Evolutionary conservation across 2,888 invertebrate genomes (phyloP).

Genomic region (Torymus texanus): DNA sequence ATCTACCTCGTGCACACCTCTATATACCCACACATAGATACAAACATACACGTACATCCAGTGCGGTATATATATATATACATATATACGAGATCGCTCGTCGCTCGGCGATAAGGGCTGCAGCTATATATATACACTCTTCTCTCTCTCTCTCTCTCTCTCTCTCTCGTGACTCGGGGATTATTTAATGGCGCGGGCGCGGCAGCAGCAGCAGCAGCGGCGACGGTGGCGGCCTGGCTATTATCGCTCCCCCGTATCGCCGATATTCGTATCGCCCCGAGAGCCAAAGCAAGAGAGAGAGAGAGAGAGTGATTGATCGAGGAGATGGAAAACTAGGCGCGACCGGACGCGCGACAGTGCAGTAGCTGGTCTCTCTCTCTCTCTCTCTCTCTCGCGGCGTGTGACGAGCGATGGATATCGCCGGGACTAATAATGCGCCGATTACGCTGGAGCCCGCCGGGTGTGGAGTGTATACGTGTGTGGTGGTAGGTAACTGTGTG

Average conservation of each 20-base stretch:
- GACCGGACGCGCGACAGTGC: constrained; percentile 25
- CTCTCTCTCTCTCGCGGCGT: neutral
- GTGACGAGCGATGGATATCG: constrained; percentile 18
- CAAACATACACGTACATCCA: too few species aligned
- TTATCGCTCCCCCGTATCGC: constrained; percentile 34
- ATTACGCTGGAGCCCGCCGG: neutral
- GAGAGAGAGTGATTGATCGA: constrained; percentile 46
- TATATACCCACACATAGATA: too few species aligned
- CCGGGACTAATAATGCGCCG: constrained; percentile 1
- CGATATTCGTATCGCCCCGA: neutral
- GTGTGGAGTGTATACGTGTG: too few species aligned
- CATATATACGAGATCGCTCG: constrained; percentile 18
- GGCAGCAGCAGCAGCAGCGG: constrained; percentile 16
- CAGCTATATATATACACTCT: too few species aligned
- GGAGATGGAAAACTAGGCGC: constrained; percentile 47
- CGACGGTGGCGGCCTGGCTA: constrained; percentile 13
- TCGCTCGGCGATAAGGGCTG: neutral
- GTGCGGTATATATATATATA: neutral
- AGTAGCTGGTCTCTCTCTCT: constrained; percentile 1
- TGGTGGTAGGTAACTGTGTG: too few species aligned
- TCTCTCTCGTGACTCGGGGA: constrained; percentile 39
- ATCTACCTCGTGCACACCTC: too few species aligned
- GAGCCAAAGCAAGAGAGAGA: neutral
- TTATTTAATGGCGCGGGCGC: constrained; percentile 41
- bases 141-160: too few species aligned